These are phyloP conservation scores for Gorsachius magnificus DNA, from an alignment of 2,797 vertebrate species.

Conservation along the genomic window DNA sequence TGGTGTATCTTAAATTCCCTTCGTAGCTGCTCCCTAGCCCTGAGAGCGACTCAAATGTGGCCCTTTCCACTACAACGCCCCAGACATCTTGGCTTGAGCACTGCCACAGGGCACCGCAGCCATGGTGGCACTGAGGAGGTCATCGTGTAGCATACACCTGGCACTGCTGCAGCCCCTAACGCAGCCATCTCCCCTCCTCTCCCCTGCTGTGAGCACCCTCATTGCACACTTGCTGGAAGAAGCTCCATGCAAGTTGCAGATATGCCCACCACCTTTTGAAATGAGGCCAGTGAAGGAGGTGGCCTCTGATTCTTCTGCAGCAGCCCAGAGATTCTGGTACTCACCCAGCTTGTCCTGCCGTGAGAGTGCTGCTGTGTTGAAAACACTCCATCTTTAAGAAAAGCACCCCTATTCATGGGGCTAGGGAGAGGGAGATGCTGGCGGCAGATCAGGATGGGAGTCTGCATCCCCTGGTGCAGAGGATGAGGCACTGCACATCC, in stretches of 20 bases:
- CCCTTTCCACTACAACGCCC: neutral
- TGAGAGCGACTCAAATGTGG: neutral
- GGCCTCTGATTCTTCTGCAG: neutral
- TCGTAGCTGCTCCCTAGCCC: neutral
- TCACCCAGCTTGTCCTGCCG: neutral
- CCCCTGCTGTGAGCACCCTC: neutral
- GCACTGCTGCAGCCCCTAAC: neutral
- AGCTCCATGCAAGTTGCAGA: neutral
- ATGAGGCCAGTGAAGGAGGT: accelerated
- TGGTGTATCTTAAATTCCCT: neutral
- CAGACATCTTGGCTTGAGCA: accelerated
- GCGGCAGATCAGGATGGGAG: neutral
- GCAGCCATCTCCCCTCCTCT: neutral
- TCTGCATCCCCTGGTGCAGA: neutral
- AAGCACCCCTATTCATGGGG: neutral
- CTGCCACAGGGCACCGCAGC: accelerated
- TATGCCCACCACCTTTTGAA: neutral
- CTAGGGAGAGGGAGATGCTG: neutral
- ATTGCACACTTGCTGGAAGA: neutral
- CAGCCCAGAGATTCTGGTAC: accelerated
- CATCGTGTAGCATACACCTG: accelerated
- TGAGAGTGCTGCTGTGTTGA: neutral
- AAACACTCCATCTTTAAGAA: neutral
- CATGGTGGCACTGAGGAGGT: accelerated
- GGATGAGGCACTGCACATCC: neutral